Base-by-base conservation (phyloP, 2,113 vertebrate species). In the Hippoglossus stenolepis region DNA sequence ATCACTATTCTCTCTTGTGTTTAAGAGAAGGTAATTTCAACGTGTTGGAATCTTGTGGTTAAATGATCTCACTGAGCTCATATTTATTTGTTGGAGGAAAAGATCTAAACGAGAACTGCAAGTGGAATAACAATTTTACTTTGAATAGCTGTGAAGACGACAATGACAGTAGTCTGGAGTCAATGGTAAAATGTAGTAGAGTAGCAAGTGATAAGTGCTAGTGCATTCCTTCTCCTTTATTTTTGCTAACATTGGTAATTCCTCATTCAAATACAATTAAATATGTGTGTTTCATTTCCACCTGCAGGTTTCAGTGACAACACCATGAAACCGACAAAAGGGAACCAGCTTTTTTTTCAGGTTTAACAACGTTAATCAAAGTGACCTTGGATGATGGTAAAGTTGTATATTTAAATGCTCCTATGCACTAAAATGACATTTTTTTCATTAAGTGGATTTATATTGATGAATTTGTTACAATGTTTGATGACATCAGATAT, bases 11-110 rank as follows among this genome's bases (percentile, higher is more conserved):
- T 83, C 63, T 31, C 31, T 6, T 82, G 2, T 77, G 62, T 78
- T 67, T 54, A 70, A 77, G 79, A 78, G 85, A 74, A 75, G 72
- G 62, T 79, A 57, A 79, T 90, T 90, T 86, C 75, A 84, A 66
- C 21, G 3, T 77, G 66, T 74, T 70, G 68, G 73, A 80, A 85
- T 89, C 63, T 75, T 89, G 83, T 71, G 68, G 80, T 87, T 84
- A 80, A 73, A 83, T 67, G 63, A 87, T 78, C 73, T 62, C 61
- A 81, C 62, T 75, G 60, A 88, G 73, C 65, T 90, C 68, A 70
- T 83, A 60, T 70, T 81, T 73, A 75, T 57, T 45, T 61, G 38
- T 45, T 57, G n/a, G 54, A 58, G 26, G n/a, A 68, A 68, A 45
- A 49, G 51, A 57, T 73, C 70, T 4, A 63, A 61, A 24, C 2